Evolutionary conservation across 2,113 vertebrate genomes (phyloP).

Genomic region (Odocoileus hemionus): DNA sequence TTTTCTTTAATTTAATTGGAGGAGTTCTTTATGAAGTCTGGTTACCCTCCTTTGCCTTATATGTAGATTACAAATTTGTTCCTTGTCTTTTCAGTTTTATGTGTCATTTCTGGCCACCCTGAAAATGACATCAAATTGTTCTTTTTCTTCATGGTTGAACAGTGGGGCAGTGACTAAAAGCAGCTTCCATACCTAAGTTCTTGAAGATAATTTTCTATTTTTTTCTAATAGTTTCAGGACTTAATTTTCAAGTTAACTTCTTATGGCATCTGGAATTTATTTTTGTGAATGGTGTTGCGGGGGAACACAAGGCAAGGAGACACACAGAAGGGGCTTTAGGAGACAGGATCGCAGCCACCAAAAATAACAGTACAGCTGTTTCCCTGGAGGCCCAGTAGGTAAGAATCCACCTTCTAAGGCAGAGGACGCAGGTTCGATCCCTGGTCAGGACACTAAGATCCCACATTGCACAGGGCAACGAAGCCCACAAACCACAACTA

Average conservation of each 20-base stretch:
- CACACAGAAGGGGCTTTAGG: background rate
- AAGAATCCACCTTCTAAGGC: background rate
- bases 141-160: background rate
- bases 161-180: background rate
- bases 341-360: background rate
- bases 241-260: background rate
- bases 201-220: background rate
- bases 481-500: background rate
- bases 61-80: background rate
- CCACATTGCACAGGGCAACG: background rate
- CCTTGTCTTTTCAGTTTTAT: background rate
- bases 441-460: background rate
- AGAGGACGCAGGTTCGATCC: background rate
- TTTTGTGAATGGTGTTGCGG: background rate
- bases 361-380: background rate
- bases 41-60: background rate
- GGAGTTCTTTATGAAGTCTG: background rate
- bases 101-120: background rate
- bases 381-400: background rate
- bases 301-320: background rate
- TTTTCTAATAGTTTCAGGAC: background rate
- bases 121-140: background rate
- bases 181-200: background rate
- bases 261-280: background rate
- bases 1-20: background rate